phyloP scores from a whole-genome alignment of 2,888 invertebrate genomes.

The Watsonalla cultraria region DNA sequence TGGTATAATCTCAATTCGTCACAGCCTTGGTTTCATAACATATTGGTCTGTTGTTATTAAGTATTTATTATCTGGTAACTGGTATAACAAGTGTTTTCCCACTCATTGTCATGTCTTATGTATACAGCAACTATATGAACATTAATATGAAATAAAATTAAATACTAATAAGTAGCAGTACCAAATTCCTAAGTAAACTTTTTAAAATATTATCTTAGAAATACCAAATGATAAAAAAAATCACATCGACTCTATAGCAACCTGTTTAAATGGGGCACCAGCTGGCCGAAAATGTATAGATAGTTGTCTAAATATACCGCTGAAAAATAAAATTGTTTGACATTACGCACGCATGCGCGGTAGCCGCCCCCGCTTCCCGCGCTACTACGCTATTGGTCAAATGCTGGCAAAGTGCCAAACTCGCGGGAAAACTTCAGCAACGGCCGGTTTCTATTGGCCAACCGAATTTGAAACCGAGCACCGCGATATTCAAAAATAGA shows the following conservation, averaged over 20 bases:
- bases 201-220: neutral
- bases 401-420: constrained; percentile 68
- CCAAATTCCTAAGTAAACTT: neutral
- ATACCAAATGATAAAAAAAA: neutral
- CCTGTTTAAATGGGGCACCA: constrained; percentile 17
- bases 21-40: constrained; percentile 44
- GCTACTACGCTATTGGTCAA: constrained; percentile 58
- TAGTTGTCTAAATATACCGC: constrained; percentile 37
- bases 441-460: constrained; percentile 55
- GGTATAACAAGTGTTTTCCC: constrained; percentile 25
- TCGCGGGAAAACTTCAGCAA: constrained; percentile 59
- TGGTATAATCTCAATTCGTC: constrained; percentile 31
- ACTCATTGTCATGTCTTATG: constrained; percentile 6
- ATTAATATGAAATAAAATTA: neutral
- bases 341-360: constrained; percentile 42
- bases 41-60: constrained; percentile 23
- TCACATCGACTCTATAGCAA: neutral
- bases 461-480: constrained; percentile 67
- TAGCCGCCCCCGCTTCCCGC: constrained; percentile 50
- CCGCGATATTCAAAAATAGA: constrained; percentile 78
- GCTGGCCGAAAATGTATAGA: constrained; percentile 22
- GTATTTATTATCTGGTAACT: constrained; percentile 44
- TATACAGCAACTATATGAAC: constrained; percentile 2
- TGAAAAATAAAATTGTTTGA: constrained; percentile 40
- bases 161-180: neutral